Evolutionary conservation across 2,797 vertebrate species (phyloP).

Genomic region (Ctenochaetus hawaiiensis): DNA sequence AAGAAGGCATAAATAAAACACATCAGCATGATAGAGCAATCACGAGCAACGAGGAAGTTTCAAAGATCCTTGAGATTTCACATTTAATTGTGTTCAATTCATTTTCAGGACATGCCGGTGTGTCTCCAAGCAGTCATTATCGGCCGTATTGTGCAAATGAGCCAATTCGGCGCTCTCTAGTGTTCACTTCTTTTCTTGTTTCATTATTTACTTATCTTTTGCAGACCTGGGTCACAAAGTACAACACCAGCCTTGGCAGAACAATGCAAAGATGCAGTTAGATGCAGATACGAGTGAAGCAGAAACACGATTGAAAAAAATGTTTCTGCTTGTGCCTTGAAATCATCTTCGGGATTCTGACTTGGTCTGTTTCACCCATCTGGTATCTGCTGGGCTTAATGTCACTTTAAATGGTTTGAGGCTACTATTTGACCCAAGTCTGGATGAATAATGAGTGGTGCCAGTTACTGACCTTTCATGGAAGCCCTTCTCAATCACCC

Average conservation of each 20-base stretch:
- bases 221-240: slow-evolving; percentile 30
- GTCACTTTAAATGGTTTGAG: neutral
- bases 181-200: slow-evolving; percentile 21
- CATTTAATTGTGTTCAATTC: slow-evolving; percentile 70
- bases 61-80: slow-evolving; percentile 67
- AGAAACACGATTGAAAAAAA: slow-evolving; percentile 8
- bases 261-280: slow-evolving; percentile 10
- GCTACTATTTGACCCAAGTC: slow-evolving; percentile 7
- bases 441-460: slow-evolving; percentile 25
- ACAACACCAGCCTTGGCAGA: slow-evolving; percentile 6
- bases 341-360: neutral
- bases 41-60: slow-evolving; percentile 42
- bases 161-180: slow-evolving; percentile 24
- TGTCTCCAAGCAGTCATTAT: slow-evolving; percentile 58
- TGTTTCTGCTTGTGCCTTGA: slow-evolving; percentile 5
- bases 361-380: neutral
- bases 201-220: slow-evolving; percentile 34
- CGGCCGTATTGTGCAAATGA: slow-evolving; percentile 54
- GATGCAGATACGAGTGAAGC: slow-evolving; percentile 22
- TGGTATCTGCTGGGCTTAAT: neutral
- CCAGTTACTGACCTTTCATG: slow-evolving; percentile 68
- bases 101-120: slow-evolving; percentile 53
- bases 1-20: slow-evolving; percentile 69
- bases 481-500: slow-evolving; percentile 36
- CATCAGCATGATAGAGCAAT: slow-evolving; percentile 58